These are phyloP conservation scores for Larimichthys polyactis DNA, from an alignment of 2,113 vertebrate species.

Conservation along the genomic window DNA sequence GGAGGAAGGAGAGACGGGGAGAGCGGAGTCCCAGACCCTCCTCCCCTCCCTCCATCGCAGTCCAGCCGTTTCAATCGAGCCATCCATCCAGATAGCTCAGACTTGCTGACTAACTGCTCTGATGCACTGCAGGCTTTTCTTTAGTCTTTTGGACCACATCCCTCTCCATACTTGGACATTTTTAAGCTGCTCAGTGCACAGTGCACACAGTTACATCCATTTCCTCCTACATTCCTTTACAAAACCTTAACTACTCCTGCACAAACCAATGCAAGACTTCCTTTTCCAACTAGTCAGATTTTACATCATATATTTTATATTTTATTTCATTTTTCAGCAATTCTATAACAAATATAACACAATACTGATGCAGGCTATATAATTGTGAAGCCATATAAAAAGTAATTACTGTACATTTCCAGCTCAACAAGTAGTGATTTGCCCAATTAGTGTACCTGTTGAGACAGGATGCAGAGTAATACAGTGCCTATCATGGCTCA, in stretches of 20 bases:
- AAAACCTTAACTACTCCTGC: not conserved
- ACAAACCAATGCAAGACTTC: not conserved
- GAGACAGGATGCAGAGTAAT: not conserved
- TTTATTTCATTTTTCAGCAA: not conserved
- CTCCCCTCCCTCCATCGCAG: conserved; percentile 42
- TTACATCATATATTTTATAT: not conserved
- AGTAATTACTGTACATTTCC: not conserved
- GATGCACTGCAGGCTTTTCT: conserved; percentile 49
- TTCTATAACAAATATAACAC: not conserved
- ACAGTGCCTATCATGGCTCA: not conserved
- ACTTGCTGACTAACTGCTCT: conserved; percentile 55
- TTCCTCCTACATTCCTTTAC: not conserved
- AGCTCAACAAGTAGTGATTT: not conserved
- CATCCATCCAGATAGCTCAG: conserved; percentile 55
- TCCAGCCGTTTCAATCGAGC: conserved; percentile 57
- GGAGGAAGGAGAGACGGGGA: conserved; percentile 1
- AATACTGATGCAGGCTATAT: not conserved
- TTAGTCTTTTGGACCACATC: conserved; percentile 1
- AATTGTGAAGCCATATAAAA: not conserved
- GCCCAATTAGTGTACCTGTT: not conserved
- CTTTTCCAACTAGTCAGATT: not conserved
- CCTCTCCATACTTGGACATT: conserved; percentile 11
- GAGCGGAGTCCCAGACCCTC: conserved; percentile 34
- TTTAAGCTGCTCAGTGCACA: not conserved
- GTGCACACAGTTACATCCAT: not conserved